Evolutionary conservation across 2,113 vertebrate species (phyloP), one percentile per base, ranked within the genome.

Genomic region (Plecturocebus donacophilus): DNA sequence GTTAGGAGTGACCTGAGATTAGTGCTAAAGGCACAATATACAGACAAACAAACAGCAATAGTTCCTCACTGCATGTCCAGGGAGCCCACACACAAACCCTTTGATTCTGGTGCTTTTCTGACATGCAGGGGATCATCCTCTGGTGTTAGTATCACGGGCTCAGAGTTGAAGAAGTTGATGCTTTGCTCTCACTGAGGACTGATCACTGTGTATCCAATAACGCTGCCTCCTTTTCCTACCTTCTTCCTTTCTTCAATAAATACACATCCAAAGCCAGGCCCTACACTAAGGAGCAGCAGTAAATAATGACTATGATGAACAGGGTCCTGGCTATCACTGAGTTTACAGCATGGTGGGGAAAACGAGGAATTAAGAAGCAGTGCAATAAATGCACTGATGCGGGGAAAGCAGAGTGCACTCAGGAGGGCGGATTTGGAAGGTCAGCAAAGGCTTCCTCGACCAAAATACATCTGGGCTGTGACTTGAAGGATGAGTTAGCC

Each of bases 11-110:
- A 8, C 1, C 61, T 66, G 9, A 77, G 13, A 54, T 70, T 35
- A 77, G 32, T 0, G 10, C 20, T 85, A 30, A 88, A 70, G 13
- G 8, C 20, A 73, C 13, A 80, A 21, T 12, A 30, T 47, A 30
- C 7, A 42, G 32, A 42, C 32, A 45, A 23, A 64, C 19, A 64
- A n/a, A 79, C 6, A 14, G 93, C 30, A 14, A 6, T 66, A 61
- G 7, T 20, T 35, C 82, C 32, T 88, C 21, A 8, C 23, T 7
- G 83, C 12, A 12, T 0, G 0, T 30, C 35, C 21, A 10, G 8
- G 35, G 75, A 13, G n/a, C 16, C 35, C n/a, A 9, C 0, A 0
- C n/a, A 25, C 71, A 56, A 35, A 38, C 7, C 20, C 10, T 35
- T 14, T 23, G 45, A 11, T 40, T 35, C n/a, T 7, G 30, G 6